These are phyloP conservation scores for Papilio demoleus DNA, from an alignment of 2,888 invertebrate genomes.

Conservation along the genomic window DNA sequence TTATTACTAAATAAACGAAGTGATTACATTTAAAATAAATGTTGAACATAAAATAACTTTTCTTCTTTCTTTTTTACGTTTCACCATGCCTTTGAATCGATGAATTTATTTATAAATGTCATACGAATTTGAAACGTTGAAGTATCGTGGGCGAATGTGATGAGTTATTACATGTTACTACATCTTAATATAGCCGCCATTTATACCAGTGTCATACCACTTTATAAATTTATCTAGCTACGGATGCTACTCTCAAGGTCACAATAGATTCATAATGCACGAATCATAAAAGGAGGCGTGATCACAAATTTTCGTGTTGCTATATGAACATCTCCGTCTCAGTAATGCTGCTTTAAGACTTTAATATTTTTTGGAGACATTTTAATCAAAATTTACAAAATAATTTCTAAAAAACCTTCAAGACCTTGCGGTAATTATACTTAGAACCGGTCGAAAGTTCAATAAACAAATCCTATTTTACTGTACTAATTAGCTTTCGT, in stretches of 20 bases:
- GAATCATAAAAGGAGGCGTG: neutral
- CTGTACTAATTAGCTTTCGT: constrained; percentile 13
- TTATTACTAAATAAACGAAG: neutral
- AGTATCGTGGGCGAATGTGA: neutral
- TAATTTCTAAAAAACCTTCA: neutral
- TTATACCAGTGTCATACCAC: neutral
- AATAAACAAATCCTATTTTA: constrained; percentile 10
- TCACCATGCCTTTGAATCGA: neutral
- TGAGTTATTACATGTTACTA: neutral
- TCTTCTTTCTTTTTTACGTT: too few species aligned
- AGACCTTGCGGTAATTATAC: neutral
- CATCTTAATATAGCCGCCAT: constrained; percentile 2
- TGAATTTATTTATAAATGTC: neutral
- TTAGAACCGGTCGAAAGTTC: constrained; percentile 5
- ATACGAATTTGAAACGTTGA: neutral
- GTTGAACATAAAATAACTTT: neutral
- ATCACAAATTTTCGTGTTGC: neutral
- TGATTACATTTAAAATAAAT: neutral
- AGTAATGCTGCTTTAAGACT: neutral
- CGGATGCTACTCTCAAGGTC: constrained; percentile 2
- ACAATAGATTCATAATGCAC: neutral
- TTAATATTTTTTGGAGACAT: neutral
- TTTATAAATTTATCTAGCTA: neutral
- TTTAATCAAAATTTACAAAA: neutral
- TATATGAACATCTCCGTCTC: neutral